Percentiles rank a stretch among this genome's conserved stretches.
Evolutionary conservation across 2,888 invertebrate genomes (phyloP).

Genomic region (Cerastoderma edule): DNA sequence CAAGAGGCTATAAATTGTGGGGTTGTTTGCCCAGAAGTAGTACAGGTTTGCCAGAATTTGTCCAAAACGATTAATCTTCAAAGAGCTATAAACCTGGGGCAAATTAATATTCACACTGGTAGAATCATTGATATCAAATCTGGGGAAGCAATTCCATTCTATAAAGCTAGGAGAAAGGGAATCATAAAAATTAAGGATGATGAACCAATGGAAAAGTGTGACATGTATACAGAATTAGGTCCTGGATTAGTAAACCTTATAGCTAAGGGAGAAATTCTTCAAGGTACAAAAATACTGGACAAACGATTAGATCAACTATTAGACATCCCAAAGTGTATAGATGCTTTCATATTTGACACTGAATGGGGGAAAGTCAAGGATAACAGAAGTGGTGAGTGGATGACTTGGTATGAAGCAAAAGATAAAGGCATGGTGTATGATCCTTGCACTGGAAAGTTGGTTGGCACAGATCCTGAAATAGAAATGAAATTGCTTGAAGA

Average conservation of each 20-base stretch:
- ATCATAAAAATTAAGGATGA: constrained; percentile 64
- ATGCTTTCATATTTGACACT: constrained; percentile 78
- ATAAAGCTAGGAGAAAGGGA: constrained; percentile 71
- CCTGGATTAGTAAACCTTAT: constrained; percentile 65
- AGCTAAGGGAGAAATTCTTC: constrained; percentile 56
- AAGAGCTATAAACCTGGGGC: constrained; percentile 76
- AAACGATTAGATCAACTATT: constrained; percentile 62
- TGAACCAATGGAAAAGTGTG: constrained; percentile 60
- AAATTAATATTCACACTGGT: constrained; percentile 90
- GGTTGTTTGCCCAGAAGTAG: constrained; percentile 65
- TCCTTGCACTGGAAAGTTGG: constrained; percentile 45
- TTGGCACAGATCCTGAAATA: constrained; percentile 28
- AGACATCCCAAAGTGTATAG: constrained; percentile 66
- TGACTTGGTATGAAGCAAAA: constrained; percentile 73
- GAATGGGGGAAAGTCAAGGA: constrained; percentile 85
- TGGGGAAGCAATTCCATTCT: constrained; percentile 84
- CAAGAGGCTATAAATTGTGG: constrained; percentile 75
- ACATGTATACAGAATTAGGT: constrained; percentile 67
- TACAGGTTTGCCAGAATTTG: constrained; percentile 62
- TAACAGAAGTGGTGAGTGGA: constrained; percentile 72
- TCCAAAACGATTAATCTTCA: constrained; percentile 70
- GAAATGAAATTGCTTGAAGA: constrained; percentile 24
- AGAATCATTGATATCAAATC: constrained; percentile 81
- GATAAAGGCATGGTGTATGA: constrained; percentile 66
- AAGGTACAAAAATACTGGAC: constrained; percentile 62